phyloP scores from a whole-genome alignment of 2,888 invertebrate genomes.

The Drosophila sordidula region DNA sequence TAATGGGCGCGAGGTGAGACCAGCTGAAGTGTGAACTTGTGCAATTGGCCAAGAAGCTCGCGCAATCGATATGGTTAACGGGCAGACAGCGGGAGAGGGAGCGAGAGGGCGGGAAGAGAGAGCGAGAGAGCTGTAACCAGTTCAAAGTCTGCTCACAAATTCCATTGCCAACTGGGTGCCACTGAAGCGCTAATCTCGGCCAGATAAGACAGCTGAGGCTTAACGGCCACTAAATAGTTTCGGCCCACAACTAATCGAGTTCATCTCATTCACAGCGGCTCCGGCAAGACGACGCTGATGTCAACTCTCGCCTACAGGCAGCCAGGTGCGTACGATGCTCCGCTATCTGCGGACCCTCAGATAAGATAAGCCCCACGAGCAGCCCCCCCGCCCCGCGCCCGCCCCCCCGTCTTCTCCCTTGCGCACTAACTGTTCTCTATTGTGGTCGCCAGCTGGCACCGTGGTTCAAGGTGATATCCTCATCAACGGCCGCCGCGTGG shows the following conservation, averaged over 20 bases:
- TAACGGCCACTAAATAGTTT: slow-evolving; percentile 4
- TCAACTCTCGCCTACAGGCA: slow-evolving; percentile 92
- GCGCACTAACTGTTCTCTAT: slow-evolving; percentile 1
- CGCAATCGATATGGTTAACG: slow-evolving; percentile 34
- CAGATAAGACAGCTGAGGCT: slow-evolving; percentile 33
- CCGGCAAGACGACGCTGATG: slow-evolving; percentile 96
- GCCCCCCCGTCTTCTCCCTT: not conserved
- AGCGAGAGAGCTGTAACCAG: slow-evolving; percentile 16
- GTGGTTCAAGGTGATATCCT: slow-evolving; percentile 92
- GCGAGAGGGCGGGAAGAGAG: not conserved
- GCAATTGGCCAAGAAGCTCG: not conserved
- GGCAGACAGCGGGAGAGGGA: not conserved
- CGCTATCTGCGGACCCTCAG: slow-evolving; percentile 30
- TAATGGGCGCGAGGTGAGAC: slow-evolving; percentile 93
- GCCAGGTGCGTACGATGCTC: slow-evolving; percentile 86
- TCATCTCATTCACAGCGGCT: slow-evolving; percentile 86
- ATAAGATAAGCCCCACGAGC: slow-evolving; percentile 52
- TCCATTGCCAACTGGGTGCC: slow-evolving; percentile 29
- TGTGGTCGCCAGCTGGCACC: slow-evolving; percentile 87
- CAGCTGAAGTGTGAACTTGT: slow-evolving; percentile 9
- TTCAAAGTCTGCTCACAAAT: slow-evolving; percentile 25
- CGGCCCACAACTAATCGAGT: slow-evolving; percentile 1
- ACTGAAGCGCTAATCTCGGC: slow-evolving; percentile 27
- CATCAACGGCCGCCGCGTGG: slow-evolving; percentile 90
- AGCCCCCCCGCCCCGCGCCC: not conserved